Evolutionary conservation across 2,113 vertebrate genomes (phyloP).

Genomic region (Psophia crepitans): DNA sequence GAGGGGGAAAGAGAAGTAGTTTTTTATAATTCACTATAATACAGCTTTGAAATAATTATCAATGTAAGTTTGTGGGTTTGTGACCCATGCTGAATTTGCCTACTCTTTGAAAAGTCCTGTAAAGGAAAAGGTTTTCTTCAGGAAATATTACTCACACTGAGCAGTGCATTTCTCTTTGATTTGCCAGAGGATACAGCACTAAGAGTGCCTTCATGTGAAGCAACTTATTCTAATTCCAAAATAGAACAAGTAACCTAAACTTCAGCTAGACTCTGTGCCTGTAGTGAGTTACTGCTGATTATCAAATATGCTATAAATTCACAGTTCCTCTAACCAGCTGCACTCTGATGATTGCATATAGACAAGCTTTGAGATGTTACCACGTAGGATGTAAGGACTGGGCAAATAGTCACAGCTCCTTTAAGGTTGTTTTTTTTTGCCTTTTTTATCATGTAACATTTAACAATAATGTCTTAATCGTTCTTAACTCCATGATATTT

Average conservation of each 20-base stretch:
- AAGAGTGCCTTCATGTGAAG: neutral
- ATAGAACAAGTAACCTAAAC: neutral
- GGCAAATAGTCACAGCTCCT: neutral
- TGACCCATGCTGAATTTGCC: neutral
- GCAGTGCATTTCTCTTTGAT: neutral
- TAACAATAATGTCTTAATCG: conserved; percentile 51
- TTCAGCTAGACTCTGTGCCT: neutral
- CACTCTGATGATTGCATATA: neutral
- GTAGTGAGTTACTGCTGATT: neutral
- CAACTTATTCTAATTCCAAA: neutral
- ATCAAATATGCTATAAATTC: neutral
- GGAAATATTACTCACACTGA: neutral
- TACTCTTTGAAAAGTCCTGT: neutral
- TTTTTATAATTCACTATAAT: no score
- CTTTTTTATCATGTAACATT: conserved; percentile 13
- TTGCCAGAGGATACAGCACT: neutral
- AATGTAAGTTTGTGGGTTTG: neutral
- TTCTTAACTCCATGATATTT: conserved; percentile 57
- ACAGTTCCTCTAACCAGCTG: neutral
- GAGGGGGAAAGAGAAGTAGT: neutral
- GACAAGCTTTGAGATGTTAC: neutral
- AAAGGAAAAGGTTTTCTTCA: neutral
- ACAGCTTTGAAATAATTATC: no score
- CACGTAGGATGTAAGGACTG: neutral
- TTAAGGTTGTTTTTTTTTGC: neutral